Evolutionary conservation across 2,888 invertebrate species (phyloP).

Genomic region (Auanema sp.): DNA sequence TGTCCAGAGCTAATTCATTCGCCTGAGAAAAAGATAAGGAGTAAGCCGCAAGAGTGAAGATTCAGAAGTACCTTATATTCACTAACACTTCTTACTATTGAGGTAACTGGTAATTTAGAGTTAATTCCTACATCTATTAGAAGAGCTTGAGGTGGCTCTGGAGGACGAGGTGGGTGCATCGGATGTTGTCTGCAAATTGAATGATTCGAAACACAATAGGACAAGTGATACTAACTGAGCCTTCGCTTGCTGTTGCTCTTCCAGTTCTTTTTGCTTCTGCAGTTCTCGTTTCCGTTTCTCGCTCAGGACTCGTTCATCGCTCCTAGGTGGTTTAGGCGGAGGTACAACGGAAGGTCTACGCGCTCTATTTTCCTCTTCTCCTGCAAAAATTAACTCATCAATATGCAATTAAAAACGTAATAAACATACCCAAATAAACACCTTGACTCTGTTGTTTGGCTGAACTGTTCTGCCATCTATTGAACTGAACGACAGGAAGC

Average conservation of each 20-base stretch:
- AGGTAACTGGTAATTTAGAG: constrained; percentile 23
- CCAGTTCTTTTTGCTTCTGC: constrained; percentile 7
- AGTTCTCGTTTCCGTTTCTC: constrained; percentile 41
- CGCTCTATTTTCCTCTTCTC: constrained; percentile 33
- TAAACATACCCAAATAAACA: constrained; percentile 52
- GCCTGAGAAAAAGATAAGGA: constrained; percentile 14
- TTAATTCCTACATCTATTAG: constrained; percentile 22
- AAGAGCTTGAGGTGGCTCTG: constrained; percentile 5
- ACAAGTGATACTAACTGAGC: neutral
- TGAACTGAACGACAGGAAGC: constrained; percentile 47
- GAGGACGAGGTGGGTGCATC: neutral
- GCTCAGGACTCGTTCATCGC: constrained; percentile 50
- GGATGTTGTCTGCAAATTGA: neutral
- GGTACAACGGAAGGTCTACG: constrained; percentile 47
- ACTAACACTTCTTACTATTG: constrained; percentile 64
- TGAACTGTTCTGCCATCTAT: constrained; percentile 30
- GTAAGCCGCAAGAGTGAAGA: constrained; percentile 8
- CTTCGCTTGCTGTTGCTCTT: neutral
- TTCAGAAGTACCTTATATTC: constrained; percentile 54
- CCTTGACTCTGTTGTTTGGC: constrained; percentile 34
- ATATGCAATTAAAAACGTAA: neutral
- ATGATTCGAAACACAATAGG: neutral
- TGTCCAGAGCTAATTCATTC: constrained; percentile 28
- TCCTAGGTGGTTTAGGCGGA: constrained; percentile 59
- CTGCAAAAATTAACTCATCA: constrained; percentile 8